Evolutionary conservation across 1,140 invertebrate genomes (phyloP).

Genomic region (Tigriopus japonicus): DNA sequence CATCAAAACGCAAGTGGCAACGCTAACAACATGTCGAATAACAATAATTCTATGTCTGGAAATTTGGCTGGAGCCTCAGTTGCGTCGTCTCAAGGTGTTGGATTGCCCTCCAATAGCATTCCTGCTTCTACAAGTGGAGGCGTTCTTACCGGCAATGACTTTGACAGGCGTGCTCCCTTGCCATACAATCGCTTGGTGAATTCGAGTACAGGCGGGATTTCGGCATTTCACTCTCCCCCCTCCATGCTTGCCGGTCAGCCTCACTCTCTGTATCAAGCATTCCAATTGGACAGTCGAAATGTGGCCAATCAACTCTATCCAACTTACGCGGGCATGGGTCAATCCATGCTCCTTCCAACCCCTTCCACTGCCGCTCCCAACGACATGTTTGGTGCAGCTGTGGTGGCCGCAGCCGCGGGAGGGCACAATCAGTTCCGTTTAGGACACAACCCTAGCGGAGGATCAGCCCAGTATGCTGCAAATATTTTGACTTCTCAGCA

Average conservation of each 20-base stretch:
- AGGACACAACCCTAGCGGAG: background rate
- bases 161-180: too few species aligned
- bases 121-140: background rate
- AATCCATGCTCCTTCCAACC: background rate
- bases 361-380: background rate
- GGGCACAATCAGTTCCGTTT: background rate
- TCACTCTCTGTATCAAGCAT: background rate
- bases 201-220: background rate
- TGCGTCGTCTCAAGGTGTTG: background rate
- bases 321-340: background rate
- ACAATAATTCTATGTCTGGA: background rate
- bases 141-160: too few species aligned
- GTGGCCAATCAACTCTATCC: background rate
- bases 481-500: background rate
- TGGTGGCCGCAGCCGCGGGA: background rate
- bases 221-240: background rate
- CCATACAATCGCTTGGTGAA: too few species aligned
- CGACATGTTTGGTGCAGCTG: background rate
- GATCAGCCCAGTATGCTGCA: background rate
- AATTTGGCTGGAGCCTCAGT: background rate
- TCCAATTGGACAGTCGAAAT: background rate
- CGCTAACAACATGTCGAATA: background rate
- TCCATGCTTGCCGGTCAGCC: background rate
- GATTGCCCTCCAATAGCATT: background rate
- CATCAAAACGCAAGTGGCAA: background rate